Percentiles rank a stretch among this genome's conserved stretches.
These are phyloP conservation scores for Miniopterus natalensis DNA, from an alignment of 2,113 vertebrate genomes.

Conservation along the genomic window DNA sequence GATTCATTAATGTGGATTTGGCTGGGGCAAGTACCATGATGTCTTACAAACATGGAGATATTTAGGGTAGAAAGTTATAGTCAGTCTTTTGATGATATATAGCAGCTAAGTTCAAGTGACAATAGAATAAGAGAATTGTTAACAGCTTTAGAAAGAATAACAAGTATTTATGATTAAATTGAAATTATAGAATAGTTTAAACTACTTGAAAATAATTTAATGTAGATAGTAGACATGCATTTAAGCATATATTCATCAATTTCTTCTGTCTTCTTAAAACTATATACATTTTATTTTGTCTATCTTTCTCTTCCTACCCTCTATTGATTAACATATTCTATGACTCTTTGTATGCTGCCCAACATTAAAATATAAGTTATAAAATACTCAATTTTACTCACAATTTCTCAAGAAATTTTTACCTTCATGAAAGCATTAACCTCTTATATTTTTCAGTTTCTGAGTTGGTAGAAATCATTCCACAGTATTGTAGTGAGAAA, in stretches of 20 bases:
- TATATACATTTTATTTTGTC: not conserved
- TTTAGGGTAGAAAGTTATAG: not conserved
- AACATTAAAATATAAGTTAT: not conserved
- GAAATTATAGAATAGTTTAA: not conserved
- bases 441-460: not conserved
- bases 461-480: not conserved
- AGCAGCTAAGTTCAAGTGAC: not conserved
- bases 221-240: not conserved
- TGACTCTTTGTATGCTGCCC: not conserved
- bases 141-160: not conserved
- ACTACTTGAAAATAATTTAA: constrained; percentile 36
- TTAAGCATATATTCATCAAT: not conserved
- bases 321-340: not conserved
- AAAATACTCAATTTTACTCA: not conserved
- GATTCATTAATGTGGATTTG: not conserved
- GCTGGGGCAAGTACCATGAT: not conserved
- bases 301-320: not conserved
- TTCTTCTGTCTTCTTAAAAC: not conserved
- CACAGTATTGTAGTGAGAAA: not conserved
- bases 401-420: not conserved
- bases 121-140: not conserved
- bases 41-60: not conserved
- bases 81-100: not conserved
- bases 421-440: not conserved
- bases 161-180: not conserved